Percentiles rank a stretch among this genome's conserved stretches.
Conservation (phyloP, 2,113 vertebrate genomes). For the Pelobates fuscus region DNA sequence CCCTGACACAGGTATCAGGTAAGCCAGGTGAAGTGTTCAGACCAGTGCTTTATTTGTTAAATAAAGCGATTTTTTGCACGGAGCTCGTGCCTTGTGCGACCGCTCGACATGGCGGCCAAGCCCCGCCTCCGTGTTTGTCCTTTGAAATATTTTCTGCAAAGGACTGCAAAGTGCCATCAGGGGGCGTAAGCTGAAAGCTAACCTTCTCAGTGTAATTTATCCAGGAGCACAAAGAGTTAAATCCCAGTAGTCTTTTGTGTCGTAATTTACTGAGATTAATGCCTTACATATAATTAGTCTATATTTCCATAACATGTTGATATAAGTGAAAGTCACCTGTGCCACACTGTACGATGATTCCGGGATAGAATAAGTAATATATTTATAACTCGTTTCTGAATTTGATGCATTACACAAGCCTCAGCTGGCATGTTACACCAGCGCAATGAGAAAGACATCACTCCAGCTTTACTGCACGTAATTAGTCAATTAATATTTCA, state of each 20-base stretch:
- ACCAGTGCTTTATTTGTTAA: too few relatives aligned
- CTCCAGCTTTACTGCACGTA: background rate
- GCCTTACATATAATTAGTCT: slow-evolving; percentile 6
- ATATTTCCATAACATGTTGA: background rate
- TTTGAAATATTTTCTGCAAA: too few relatives aligned
- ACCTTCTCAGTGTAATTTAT: background rate
- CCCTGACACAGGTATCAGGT: too few relatives aligned
- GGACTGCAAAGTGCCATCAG: too few relatives aligned
- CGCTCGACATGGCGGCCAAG: too few relatives aligned
- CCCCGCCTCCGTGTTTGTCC: too few relatives aligned
- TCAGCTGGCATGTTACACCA: background rate
- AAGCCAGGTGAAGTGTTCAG: too few relatives aligned
- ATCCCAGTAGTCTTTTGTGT: background rate
- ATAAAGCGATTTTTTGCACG: too few relatives aligned
- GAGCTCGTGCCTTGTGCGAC: too few relatives aligned
- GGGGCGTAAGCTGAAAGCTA: too few relatives aligned
- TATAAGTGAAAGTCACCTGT: background rate
- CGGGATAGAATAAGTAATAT: background rate
- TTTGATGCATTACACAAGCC: background rate
- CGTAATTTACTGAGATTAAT: background rate
- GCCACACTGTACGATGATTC: background rate
- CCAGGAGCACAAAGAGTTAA: background rate
- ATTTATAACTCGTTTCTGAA: background rate
- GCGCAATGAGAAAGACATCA: background rate
- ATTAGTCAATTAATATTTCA: slow-evolving; percentile 38